Conservation (phyloP, 2,888 invertebrate genomes). For the Sinhomidia bicolor region DNA sequence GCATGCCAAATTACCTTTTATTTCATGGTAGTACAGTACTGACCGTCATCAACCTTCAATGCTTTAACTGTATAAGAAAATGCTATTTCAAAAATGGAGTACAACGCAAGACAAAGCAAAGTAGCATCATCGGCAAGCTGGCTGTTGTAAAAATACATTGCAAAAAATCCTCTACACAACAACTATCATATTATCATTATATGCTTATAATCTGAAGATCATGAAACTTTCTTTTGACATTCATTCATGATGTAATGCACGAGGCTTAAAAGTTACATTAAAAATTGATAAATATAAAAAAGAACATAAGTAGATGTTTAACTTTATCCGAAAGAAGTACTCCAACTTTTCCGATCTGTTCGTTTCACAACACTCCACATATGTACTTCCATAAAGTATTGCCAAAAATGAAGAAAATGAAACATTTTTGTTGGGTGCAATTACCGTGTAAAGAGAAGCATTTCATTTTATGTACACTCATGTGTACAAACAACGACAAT, state of each 20-base stretch:
- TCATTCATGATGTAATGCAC: slow-evolving; percentile 13
- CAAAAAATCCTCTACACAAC: not conserved
- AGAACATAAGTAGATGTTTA: not conserved
- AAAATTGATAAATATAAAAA: not conserved
- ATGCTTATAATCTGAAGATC: not conserved
- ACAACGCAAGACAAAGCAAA: not conserved
- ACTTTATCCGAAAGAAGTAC: too few species aligned
- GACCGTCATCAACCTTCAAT: not conserved
- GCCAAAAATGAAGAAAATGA: not conserved
- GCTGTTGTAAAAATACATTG: not conserved
- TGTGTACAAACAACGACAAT: slow-evolving; percentile 54
- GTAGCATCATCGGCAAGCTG: not conserved
- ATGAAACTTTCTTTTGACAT: not conserved
- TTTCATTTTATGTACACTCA: slow-evolving; percentile 33
- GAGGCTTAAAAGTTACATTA: not conserved
- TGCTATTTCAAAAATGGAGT: not conserved
- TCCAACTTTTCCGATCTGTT: too few species aligned
- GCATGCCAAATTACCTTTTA: not conserved
- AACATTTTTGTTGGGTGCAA: slow-evolving; percentile 30
- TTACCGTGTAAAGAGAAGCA: slow-evolving; percentile 10
- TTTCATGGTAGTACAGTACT: not conserved
- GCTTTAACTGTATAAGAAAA: not conserved
- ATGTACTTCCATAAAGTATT: not conserved
- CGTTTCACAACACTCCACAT: not conserved
- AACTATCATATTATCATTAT: not conserved